Percentiles rank a stretch among this genome's conserved stretches.
These are phyloP conservation scores for Chrysaora quinquecirrha DNA, from an alignment of 30 jellyfish, hydroid and myxozoan species.

Conservation along the genomic window DNA sequence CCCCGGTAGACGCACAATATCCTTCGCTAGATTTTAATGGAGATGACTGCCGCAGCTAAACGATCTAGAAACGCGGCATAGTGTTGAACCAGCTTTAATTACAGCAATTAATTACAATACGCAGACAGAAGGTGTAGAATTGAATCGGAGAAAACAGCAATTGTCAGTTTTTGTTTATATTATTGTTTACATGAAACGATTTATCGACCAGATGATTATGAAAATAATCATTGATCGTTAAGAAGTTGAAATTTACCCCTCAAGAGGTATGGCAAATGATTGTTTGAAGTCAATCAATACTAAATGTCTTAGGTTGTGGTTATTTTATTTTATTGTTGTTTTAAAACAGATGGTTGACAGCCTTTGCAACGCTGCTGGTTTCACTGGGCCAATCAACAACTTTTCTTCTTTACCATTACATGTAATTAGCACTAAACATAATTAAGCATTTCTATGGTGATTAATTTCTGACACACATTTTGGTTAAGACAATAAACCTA, in stretches of 20 bases:
- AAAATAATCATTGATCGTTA: too few species aligned
- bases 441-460: not conserved
- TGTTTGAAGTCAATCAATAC: not conserved
- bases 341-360: not conserved
- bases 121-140: conserved; percentile 27
- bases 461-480: not conserved
- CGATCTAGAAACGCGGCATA: too few species aligned
- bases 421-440: not conserved
- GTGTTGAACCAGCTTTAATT: conserved; percentile 17
- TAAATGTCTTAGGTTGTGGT: not conserved
- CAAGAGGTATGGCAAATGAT: too few species aligned
- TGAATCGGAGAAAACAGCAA: not conserved
- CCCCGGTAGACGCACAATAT: not conserved
- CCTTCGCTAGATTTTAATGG: not conserved
- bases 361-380: too few species aligned
- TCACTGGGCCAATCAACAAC: not conserved
- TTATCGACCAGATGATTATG: not conserved
- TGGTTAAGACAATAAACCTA: not conserved
- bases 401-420: not conserved
- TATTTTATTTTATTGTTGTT: not conserved
- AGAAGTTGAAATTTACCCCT: too few species aligned
- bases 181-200: not conserved
- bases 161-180: not conserved
- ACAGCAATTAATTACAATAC: conserved; percentile 46
- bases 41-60: too few species aligned